Base-by-base conservation (phyloP, 2,113 vertebrate genomes). In the Saccopteryx bilineata region DNA sequence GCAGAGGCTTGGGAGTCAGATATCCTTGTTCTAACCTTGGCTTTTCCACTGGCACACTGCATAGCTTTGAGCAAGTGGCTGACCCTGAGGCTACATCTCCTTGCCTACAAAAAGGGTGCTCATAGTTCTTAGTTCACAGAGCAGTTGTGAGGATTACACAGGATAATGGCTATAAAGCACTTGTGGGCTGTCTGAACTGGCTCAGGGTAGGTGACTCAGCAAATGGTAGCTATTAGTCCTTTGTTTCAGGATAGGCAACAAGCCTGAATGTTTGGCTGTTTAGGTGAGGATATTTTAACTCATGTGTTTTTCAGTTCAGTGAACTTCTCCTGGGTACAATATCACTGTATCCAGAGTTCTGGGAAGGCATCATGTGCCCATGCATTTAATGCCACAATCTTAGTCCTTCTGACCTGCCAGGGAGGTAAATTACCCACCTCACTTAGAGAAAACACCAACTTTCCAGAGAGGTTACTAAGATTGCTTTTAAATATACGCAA, bases 241-340 rank as follows among this genome's bases (percentile, higher is more conserved):
- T 92, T 90, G 54, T 79, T 86, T 82, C 74, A 78, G 87, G 68
- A 31, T 19, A 80, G 31, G 33, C 39, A 54, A 52, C 28, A 71
- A 75, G 28, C 10, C 72, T 71, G 50, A 76, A 24, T 89, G 7
- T 65, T 65, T 65, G 80, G 80, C 60, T 65, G 12, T 48, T 63
- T 63, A 83, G 63, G 33, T 39, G 81, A 88, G 87, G 28, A 61
- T 79, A 68, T 91, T 96, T 93, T 86, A 96, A 71, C 5, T 95
- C 31, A 9, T 28, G 19, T 28, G 8, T 86, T 81, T 65, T 78
- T 48, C 65, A 69, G 46, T 56, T 97, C 61, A 94, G 26, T 54
- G 12, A 71, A 87, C 7, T 48, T 86, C 54, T 90, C 50, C 39
- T 84, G 18, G 50, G 28, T 72, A 69, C 74, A 83, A 89, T 93